Percentiles rank a stretch among this genome's conserved stretches.
Conservation (phyloP, 1,140 invertebrate species). For the Acromyrmex echinatior region DNA sequence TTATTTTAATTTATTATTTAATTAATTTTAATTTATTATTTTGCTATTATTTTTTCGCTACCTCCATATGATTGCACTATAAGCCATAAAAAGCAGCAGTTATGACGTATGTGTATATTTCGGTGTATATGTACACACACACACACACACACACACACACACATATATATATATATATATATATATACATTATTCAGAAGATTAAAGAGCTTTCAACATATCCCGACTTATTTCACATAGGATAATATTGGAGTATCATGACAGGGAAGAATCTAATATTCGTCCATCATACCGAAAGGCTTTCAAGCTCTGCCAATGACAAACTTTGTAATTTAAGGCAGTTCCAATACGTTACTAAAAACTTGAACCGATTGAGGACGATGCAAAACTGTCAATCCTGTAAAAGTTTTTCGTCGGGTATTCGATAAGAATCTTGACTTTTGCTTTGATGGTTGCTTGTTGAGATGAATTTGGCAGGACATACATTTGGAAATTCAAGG, state of each 20-base stretch:
- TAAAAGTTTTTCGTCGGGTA: slow-evolving; percentile 8
- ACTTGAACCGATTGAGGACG: not conserved
- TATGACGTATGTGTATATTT: too few species aligned
- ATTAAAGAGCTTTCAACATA: slow-evolving; percentile 18
- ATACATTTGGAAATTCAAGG: not conserved
- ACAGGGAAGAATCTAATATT: slow-evolving; percentile 4
- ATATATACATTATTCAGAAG: not conserved
- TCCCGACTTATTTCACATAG: slow-evolving; percentile 27
- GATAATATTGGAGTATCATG: slow-evolving; percentile 20
- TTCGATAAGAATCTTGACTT: slow-evolving; percentile 7
- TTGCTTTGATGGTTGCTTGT: not conserved
- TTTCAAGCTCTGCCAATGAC: slow-evolving; percentile 20
- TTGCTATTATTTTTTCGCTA: not conserved
- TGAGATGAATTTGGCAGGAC: not conserved
- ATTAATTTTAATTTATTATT: not conserved
- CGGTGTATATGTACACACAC: not conserved
- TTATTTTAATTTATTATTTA: not conserved
- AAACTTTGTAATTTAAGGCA: slow-evolving; percentile 45
- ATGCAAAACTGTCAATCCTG: not conserved
- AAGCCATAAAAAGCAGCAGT: slow-evolving; percentile 11
- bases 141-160: too few species aligned
- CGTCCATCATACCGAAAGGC: not conserved
- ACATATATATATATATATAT: not conserved
- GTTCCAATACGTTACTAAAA: not conserved
- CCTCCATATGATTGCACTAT: not conserved